These are phyloP conservation scores for Drosophila triauraria DNA, from an alignment of 1,140 invertebrate genomes.

Conservation along the genomic window DNA sequence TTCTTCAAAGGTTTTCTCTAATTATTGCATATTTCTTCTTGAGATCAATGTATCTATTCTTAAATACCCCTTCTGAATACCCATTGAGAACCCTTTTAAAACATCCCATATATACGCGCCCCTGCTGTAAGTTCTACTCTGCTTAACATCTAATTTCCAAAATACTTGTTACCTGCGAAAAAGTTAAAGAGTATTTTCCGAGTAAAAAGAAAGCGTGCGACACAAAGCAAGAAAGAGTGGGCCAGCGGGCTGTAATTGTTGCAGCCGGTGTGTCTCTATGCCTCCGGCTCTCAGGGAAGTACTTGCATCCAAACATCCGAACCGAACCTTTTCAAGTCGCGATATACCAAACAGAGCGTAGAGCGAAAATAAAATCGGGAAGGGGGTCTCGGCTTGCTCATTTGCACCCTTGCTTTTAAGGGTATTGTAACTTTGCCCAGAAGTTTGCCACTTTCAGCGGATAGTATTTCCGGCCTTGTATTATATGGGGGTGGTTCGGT, in stretches of 20 bases:
- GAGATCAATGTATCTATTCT: too few relatives aligned
- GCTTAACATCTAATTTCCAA: slow-evolving; percentile 60
- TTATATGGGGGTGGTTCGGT: slow-evolving; percentile 10
- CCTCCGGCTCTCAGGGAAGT: slow-evolving; percentile 36
- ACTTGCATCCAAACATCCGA: slow-evolving; percentile 17
- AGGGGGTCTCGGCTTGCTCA: slow-evolving; percentile 34
- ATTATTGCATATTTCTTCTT: not conserved
- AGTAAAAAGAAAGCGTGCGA: slow-evolving; percentile 79
- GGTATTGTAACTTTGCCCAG: slow-evolving; percentile 22
- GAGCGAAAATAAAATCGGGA: slow-evolving; percentile 1
- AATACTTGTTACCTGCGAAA: slow-evolving; percentile 45
- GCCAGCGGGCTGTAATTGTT: slow-evolving; percentile 22
- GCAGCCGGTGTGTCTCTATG: slow-evolving; percentile 26
- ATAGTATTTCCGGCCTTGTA: slow-evolving; percentile 18
- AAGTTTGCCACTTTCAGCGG: slow-evolving; percentile 24
- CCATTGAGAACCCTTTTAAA: not conserved
- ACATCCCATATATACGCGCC: too few relatives aligned
- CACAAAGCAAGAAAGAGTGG: slow-evolving; percentile 9
- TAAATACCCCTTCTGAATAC: too few relatives aligned
- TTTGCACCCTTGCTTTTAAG: slow-evolving; percentile 30
- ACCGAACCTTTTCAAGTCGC: slow-evolving; percentile 26
- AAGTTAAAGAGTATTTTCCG: slow-evolving; percentile 47
- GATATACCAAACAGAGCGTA: slow-evolving; percentile 35
- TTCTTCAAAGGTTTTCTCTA: not conserved
- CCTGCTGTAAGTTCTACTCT: slow-evolving; percentile 52